Evolutionary conservation across 2,888 invertebrate genomes (phyloP).

Genomic region (Mayetiola destructor): DNA sequence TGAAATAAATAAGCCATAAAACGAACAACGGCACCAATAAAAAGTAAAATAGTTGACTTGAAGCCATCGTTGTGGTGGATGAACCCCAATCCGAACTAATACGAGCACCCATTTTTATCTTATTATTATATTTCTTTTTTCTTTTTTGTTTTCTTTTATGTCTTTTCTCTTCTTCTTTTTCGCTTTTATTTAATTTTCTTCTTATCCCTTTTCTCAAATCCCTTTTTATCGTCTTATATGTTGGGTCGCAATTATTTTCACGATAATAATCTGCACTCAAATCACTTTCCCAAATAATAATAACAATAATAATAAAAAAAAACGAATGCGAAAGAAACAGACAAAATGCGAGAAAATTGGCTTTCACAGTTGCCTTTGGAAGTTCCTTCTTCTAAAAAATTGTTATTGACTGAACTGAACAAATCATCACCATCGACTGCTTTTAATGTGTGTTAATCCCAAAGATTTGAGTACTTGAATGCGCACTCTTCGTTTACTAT

Average conservation of each 20-base stretch:
- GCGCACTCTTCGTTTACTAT: slow-evolving; percentile 1
- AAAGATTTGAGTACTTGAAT: neutral
- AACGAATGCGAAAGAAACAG: neutral
- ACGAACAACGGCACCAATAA: slow-evolving; percentile 55
- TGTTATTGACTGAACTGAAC: no score
- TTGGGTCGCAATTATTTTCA: no score
- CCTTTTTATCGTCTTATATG: neutral
- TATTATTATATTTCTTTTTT: neutral
- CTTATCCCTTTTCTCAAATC: no score
- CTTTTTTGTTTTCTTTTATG: neutral
- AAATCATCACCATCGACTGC: no score
- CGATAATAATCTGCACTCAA: no score
- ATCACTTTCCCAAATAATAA: neutral
- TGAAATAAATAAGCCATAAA: slow-evolving; percentile 62
- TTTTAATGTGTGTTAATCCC: neutral
- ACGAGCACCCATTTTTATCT: slow-evolving; percentile 13
- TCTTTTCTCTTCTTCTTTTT: no score
- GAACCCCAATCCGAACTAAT: slow-evolving; percentile 4
- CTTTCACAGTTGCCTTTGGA: no score
- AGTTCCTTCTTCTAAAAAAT: no score
- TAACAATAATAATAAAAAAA: neutral
- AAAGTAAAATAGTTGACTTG: slow-evolving; percentile 54
- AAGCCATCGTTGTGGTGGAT: slow-evolving; percentile 28
- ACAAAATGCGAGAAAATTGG: no score
- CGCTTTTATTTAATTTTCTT: no score